Conservation (phyloP, 2,888 invertebrate genomes). For the Spodoptera picta region DNA sequence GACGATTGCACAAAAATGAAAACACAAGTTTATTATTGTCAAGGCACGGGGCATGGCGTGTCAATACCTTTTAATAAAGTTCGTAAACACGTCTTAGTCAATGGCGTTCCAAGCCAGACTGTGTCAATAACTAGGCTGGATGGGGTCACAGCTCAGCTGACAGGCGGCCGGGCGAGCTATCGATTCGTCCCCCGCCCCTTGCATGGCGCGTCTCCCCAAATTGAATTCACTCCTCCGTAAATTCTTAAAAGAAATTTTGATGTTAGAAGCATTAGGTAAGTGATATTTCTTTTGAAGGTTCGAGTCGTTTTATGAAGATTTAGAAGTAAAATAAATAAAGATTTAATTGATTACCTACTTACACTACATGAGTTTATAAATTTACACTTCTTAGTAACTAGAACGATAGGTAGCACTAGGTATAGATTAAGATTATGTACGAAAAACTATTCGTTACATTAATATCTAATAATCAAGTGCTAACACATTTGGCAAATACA, state of each 20-base stretch:
- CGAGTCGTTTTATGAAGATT: not conserved
- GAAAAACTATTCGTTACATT: too few relatives aligned
- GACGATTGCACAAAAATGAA: not conserved
- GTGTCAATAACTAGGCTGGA: slow-evolving; percentile 38
- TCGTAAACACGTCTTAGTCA: slow-evolving; percentile 31
- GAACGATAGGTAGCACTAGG: too few relatives aligned
- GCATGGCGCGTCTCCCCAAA: slow-evolving; percentile 31
- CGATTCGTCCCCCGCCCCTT: slow-evolving; percentile 52
- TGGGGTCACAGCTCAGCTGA: slow-evolving; percentile 59
- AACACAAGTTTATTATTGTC: not conserved
- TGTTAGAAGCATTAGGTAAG: not conserved
- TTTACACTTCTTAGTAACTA: too few relatives aligned
- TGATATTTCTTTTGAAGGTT: slow-evolving; percentile 7
- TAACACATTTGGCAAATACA: too few relatives aligned
- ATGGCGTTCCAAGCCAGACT: slow-evolving; percentile 36
- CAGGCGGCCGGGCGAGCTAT: slow-evolving; percentile 52
- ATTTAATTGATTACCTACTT: too few relatives aligned
- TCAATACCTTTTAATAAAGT: slow-evolving; percentile 25
- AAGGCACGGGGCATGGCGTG: not conserved
- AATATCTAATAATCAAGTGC: too few relatives aligned
- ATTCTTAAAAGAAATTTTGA: slow-evolving; percentile 25
- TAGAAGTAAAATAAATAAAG: too few relatives aligned
- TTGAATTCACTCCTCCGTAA: slow-evolving; percentile 20
- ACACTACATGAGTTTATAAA: too few relatives aligned
- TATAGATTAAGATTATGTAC: too few relatives aligned